Base-by-base conservation (phyloP, 92 coral and sea anemone genomes). In the Porites divaricata region DNA sequence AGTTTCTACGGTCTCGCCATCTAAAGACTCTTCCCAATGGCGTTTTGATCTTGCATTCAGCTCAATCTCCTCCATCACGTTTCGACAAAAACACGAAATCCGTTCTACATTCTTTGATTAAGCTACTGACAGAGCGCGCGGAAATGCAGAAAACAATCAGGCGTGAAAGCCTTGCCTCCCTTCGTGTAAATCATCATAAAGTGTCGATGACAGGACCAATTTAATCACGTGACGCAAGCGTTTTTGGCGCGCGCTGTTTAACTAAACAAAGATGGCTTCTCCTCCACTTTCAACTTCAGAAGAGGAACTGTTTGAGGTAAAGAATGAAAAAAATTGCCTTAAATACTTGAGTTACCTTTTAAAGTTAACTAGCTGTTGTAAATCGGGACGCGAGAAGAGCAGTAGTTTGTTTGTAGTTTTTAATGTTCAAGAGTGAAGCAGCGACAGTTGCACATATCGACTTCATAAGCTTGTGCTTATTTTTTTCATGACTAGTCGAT, bases 251-350 rank as follows among this genome's bases (percentile, higher is more conserved):
- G 85, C 85, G 85, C 76, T 25, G 26, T 69, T 70, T 26, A 25
- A 57, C 51, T 52, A 51, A 51, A 19, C 20, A 26, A 67, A 69
- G 65, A 80, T 80, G 85, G 85, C 74, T 64, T 69, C 83, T 13
- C 59, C 81, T 3, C 82, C 72, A 1, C 58, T 48, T 14, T 50
- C 85, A 11, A 53, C 84, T 17, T 78, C 83, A 2, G 85, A 69
- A 22, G 85, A 68, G 14, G 76, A 69, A 12, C 41, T 80, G 15
- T 80, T 54, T 80, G 85, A 80, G 85, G 85, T 80, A 56, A 70
- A 45, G 25, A 53, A 28, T 49, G 20, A 8, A 19, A 63, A 63
- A 9, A n/a, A 21, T 13, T 15, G 17, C 6, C 25, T 25, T 51
- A 54, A 26, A 57, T 21, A 26, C 4, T 28, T 35, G 19, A 57